Base-by-base conservation (phyloP, 2,797 vertebrate species). In the Cossypha niveicapilla region DNA sequence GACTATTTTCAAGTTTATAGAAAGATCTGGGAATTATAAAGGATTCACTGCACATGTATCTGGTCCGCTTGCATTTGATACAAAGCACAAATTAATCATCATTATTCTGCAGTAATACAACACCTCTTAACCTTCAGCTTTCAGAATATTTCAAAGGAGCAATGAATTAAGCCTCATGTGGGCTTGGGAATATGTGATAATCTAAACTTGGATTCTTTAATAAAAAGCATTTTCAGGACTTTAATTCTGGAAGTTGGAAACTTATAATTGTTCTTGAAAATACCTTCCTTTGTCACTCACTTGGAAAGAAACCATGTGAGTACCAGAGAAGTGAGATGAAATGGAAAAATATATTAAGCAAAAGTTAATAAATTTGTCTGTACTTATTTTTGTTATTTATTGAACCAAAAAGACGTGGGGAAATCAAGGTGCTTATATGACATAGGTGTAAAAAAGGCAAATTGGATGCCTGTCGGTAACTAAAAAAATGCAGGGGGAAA, bases 41-140 rank as follows among this genome's bases (percentile, higher is more conserved):
- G 58, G 35, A 61, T 87, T 71, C 67, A 9, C 18, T 71, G 32
- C 71, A 71, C 30, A 27, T 4, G 2, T 24, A 60, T 45, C 67
- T 63, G 17, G 16, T 71, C n/a, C 28, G 76, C 25, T 42, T 82
- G 47, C 57, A 51, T 71, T 87, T 92, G 88, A 76, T 90, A 74
- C 0, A 1, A 67, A 91, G 76, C 30, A 65, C 42, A 83, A 50
- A 94, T 95, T 67, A 65, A 95, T 96, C 91, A 85, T 81, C 77
- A 85, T 96, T 91, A 92, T 73, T 86, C 74, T 67, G 71, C 42
- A 76, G 60, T 94, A 70, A 91, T 50, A 80, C 39, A 95, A 91
- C 88, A 95, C 93, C 88, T 92, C 71, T 84, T 88, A 94, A 94
- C 94, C 88, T 53, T 92, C 28, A 19, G 83, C 68, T 93, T 90